Evolutionary conservation across 2,888 invertebrate genomes (phyloP).

Genomic region (Drosophila kokeensis): DNA sequence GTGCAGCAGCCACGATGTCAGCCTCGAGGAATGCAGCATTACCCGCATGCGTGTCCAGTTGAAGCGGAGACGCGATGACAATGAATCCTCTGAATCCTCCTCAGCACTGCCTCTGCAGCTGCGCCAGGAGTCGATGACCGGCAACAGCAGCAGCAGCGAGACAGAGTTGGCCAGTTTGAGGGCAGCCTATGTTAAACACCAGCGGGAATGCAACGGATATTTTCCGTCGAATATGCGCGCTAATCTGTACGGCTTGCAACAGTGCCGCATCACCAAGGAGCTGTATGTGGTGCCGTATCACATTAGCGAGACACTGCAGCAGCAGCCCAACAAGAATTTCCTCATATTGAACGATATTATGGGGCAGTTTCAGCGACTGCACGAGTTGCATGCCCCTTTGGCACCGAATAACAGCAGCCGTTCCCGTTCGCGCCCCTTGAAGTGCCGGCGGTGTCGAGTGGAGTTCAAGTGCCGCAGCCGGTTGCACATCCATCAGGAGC

Average conservation of each 20-base stretch:
- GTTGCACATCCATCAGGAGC: slow-evolving; percentile 58
- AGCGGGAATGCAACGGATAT: slow-evolving; percentile 61
- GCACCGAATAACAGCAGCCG: neutral
- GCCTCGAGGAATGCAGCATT: slow-evolving; percentile 57
- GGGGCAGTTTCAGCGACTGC: slow-evolving; percentile 61
- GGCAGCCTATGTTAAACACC: slow-evolving; percentile 61
- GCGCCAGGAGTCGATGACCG: slow-evolving; percentile 11
- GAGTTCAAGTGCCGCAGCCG: slow-evolving; percentile 50
- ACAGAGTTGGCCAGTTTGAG: slow-evolving; percentile 44
- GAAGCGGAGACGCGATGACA: slow-evolving; percentile 36
- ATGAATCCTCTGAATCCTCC: slow-evolving; percentile 8
- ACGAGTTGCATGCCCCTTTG: slow-evolving; percentile 43
- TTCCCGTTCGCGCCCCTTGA: slow-evolving; percentile 18
- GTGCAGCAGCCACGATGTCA: slow-evolving; percentile 36
- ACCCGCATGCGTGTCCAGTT: slow-evolving; percentile 54
- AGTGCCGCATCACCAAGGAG: slow-evolving; percentile 63
- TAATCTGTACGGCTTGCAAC: slow-evolving; percentile 62
- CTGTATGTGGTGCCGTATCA: slow-evolving; percentile 64
- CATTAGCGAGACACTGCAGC: slow-evolving; percentile 62
- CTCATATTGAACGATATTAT: slow-evolving; percentile 61
- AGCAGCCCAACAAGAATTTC: slow-evolving; percentile 59
- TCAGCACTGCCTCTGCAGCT: slow-evolving; percentile 48
- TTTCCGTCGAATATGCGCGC: slow-evolving; percentile 64
- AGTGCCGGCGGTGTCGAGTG: slow-evolving; percentile 50
- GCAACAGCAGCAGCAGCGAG: slow-evolving; percentile 28